Evolutionary conservation across 2,888 invertebrate species (phyloP).

Genomic region (Hirtodrosophila cameraria): DNA sequence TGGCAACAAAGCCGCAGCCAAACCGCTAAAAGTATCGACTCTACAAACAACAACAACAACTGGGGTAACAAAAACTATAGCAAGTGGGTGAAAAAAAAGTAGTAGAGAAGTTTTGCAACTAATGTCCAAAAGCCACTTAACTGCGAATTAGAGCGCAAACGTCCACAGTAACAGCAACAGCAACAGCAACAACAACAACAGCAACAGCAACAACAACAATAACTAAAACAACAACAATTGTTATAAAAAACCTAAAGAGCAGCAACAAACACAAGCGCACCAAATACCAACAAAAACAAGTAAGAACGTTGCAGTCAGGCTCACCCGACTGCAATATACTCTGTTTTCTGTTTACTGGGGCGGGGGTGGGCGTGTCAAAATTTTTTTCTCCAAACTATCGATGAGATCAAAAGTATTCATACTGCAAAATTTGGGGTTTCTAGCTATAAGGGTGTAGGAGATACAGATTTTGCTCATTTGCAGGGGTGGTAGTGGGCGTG

Average conservation of each 20-base stretch:
- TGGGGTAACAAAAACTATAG: slow-evolving; percentile 16
- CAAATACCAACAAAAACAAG: slow-evolving; percentile 21
- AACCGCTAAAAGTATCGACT: slow-evolving; percentile 50
- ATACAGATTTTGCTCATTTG: no score
- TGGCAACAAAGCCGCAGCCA: slow-evolving; percentile 33
- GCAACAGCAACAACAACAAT: slow-evolving; percentile 18
- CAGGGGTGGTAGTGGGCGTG: no score
- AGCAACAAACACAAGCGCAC: slow-evolving; percentile 27
- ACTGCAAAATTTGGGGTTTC: no score
- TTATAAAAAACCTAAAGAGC: slow-evolving; percentile 12
- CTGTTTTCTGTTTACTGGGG: no score
- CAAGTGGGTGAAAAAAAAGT: slow-evolving; percentile 15
- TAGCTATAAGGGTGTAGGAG: no score
- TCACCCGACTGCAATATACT: no score
- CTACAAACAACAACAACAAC: slow-evolving; percentile 15
- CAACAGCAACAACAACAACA: slow-evolving; percentile 4
- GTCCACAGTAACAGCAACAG: slow-evolving; percentile 32
- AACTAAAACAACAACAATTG: slow-evolving; percentile 20
- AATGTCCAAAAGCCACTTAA: slow-evolving; percentile 78
- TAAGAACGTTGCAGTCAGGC: no score
- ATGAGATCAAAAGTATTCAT: no score
- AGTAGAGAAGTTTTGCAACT: slow-evolving; percentile 61
- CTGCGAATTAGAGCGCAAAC: slow-evolving; percentile 73
- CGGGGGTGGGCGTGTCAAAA: no score
- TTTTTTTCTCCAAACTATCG: no score